Conservation (phyloP, 2,888 invertebrate genomes). For the Lysandra coridon region DNA sequence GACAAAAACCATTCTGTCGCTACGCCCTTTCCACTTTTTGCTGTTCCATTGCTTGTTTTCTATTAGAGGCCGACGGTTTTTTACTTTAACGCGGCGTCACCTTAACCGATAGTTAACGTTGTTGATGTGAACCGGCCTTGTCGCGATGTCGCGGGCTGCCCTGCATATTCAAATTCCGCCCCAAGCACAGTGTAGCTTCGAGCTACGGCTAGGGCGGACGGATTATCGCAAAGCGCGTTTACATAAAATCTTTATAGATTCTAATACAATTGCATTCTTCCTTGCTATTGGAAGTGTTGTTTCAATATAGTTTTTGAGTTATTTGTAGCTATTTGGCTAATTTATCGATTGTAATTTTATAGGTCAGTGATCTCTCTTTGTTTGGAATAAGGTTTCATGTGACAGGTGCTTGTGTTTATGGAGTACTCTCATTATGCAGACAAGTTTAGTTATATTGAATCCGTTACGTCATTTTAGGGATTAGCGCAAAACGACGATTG, state of each 20-base stretch:
- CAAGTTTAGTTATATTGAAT: neutral
- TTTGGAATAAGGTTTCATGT: slow-evolving; percentile 29
- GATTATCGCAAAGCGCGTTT: neutral
- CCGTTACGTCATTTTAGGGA: neutral
- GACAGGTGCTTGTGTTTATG: slow-evolving; percentile 11
- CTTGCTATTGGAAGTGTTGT: neutral
- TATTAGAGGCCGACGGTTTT: no score
- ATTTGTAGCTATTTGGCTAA: neutral
- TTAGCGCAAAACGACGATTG: no score
- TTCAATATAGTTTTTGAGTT: neutral
- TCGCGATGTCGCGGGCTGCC: neutral
- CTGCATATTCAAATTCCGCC: slow-evolving; percentile 21
- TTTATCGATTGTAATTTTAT: slow-evolving; percentile 22
- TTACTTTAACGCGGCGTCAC: no score
- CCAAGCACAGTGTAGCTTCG: slow-evolving; percentile 12
- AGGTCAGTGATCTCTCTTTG: slow-evolving; percentile 35
- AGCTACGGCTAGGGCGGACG: slow-evolving; percentile 21
- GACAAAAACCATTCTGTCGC: no score
- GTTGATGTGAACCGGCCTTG: neutral
- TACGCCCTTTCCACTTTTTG: no score
- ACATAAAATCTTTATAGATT: neutral
- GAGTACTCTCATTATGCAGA: neutral
- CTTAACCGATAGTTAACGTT: neutral
- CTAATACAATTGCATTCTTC: neutral
- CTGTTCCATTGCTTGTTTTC: no score